A percentile compares a stretch with the other conserved stretches of the same genome.
Conservation (phyloP, 2,797 vertebrate species). For the Chrysocyon brachyurus region DNA sequence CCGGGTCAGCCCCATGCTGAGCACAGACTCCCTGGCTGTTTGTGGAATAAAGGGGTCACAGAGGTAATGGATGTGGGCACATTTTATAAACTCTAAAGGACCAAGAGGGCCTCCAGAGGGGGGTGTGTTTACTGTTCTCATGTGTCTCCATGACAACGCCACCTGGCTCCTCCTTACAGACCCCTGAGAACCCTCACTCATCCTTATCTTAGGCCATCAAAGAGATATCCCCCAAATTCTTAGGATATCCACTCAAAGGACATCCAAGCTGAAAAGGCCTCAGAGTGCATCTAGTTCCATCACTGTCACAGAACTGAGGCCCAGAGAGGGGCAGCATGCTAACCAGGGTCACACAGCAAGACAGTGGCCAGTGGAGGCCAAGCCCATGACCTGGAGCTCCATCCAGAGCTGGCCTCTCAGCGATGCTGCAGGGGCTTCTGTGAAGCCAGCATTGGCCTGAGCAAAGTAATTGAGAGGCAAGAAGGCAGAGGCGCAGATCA, state of each 20-base stretch:
- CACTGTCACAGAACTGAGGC: neutral
- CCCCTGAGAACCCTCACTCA: neutral
- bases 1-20: neutral
- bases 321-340: neutral
- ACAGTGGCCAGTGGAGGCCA: neutral
- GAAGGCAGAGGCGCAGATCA: neutral
- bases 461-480: neutral
- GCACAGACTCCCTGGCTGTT: conserved; percentile 56
- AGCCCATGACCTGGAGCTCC: neutral
- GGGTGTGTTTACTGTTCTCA: conserved; percentile 48
- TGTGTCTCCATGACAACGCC: conserved; percentile 53
- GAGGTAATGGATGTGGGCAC: conserved; percentile 53
- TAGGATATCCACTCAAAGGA: neutral
- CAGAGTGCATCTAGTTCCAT: neutral
- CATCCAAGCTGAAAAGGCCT: neutral
- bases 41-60: conserved; percentile 31
- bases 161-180: conserved; percentile 52
- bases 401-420: neutral
- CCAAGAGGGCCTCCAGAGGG: neutral
- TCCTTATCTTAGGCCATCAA: neutral
- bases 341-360: neutral
- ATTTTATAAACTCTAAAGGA: conserved; percentile 66
- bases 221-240: too few species aligned
- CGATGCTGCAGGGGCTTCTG: neutral
- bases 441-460: neutral